Base-by-base conservation (phyloP, 2,113 vertebrate genomes). In the Forbesichthys agassizii region DNA sequence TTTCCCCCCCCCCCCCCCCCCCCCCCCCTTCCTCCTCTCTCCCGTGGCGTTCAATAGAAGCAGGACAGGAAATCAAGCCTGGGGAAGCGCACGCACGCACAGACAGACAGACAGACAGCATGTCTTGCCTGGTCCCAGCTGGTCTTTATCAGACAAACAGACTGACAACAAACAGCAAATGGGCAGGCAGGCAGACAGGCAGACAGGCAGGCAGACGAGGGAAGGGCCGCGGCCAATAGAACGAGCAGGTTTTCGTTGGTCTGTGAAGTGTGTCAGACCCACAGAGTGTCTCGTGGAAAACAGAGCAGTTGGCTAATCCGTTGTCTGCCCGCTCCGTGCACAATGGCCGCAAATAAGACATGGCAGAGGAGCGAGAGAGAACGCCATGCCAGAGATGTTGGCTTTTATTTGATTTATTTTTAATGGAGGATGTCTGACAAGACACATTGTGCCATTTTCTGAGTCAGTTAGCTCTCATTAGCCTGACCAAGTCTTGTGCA, bases 341-440 rank as follows among this genome's bases (percentile, higher is more conserved):
- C 79, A 76, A 71, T 73, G 52, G 14, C 70, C 14, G 54, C 71
- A 54, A 84, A 77, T 84, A 54, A 73, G 70, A 68, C 66, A 68
- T 46, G 18, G 54, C 33, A 46, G 64, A 49, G 42, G 53, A 62
- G 16, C 48, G 52, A 64, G 55, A 60, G 16, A 57, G 48, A 64
- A 1, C 61, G 18, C 20, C 36, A 42, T 1, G 9, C 13, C 46
- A 48, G 20, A 64, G 66, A 74, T 73, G 27, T 36, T 47, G 36
- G 36, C 36, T 8, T 42, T 42, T 27, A 27, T 42, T 42, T 42
- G 36, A 5, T 46, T 79, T 27, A 27, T 27, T 77, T 73, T 16
- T 70, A 70, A 64, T 67, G 36, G 16, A 64, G 70, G 61, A 71
- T 65, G 69, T 88, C 76, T 67, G 76, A 71, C 64, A 48, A 69